Conservation (phyloP, 2,797 vertebrate species). For the Manis crassicaudata region DNA sequence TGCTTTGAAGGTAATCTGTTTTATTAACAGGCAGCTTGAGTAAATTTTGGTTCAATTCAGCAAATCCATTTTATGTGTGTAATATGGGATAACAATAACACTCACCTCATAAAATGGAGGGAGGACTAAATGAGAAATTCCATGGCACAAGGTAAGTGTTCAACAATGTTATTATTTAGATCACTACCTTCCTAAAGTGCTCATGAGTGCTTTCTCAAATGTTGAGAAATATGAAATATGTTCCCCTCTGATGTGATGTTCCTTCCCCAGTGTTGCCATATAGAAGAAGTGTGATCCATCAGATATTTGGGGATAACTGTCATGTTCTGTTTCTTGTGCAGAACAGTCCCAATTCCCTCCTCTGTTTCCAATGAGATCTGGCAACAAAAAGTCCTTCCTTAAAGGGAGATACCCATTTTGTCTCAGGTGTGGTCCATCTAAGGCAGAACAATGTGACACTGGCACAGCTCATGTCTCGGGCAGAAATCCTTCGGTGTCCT, state of each 20-base stretch:
- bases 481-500: not conserved
- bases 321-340: not conserved
- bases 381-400: not conserved
- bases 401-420: not conserved
- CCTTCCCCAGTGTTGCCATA: not conserved
- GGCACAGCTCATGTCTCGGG: not conserved
- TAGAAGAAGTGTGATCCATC: not conserved
- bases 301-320: not conserved
- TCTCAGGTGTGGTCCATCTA: not conserved
- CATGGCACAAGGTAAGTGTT: not conserved
- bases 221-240: not conserved
- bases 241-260: not conserved
- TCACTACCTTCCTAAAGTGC: not conserved
- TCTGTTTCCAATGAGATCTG: not conserved
- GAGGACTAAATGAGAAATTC: constrained; percentile 26
- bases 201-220: not conserved
- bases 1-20: not conserved
- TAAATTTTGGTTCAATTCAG: not conserved
- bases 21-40: not conserved
- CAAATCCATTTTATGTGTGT: not conserved
- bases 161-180: not conserved
- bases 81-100: not conserved
- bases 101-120: not conserved
- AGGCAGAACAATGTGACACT: not conserved
- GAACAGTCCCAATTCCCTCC: not conserved